A percentile compares a stretch with the other conserved stretches of the same genome.
These are phyloP conservation scores for Mesitornis unicolor DNA, from an alignment of 2,113 vertebrate species.

Conservation along the genomic window DNA sequence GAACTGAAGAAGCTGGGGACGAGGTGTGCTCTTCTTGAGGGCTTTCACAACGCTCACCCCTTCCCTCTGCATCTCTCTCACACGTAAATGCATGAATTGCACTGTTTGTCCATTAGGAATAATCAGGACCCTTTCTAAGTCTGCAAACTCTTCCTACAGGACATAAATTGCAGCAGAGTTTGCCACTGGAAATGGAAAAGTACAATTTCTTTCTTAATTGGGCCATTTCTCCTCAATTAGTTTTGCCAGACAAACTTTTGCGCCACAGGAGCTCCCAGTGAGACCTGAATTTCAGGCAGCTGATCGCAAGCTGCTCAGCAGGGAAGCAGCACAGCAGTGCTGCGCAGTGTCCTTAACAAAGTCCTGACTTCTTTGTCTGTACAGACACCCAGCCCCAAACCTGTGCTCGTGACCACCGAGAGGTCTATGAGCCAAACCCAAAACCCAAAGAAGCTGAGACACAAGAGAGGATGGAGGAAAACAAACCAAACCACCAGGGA, in stretches of 20 bases:
- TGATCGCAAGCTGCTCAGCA: slow-evolving; percentile 19
- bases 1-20: neutral
- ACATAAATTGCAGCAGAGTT: neutral
- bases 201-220: slow-evolving; percentile 22
- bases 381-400: neutral
- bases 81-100: neutral
- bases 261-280: neutral
- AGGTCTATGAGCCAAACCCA: neutral
- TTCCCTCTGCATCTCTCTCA: neutral
- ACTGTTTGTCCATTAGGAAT: neutral
- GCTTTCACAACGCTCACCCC: neutral
- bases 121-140: neutral
- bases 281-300: slow-evolving; percentile 46
- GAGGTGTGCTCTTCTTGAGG: neutral
- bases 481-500: neutral
- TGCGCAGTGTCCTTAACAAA: neutral
- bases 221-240: slow-evolving; percentile 33
- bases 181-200: slow-evolving; percentile 19
- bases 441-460: neutral
- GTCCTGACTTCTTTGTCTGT: neutral
- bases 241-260: slow-evolving; percentile 28
- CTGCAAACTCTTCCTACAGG: slow-evolving; percentile 1
- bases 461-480: neutral
- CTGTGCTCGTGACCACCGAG: neutral
- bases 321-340: neutral